Evolutionary conservation across 1,140 invertebrate genomes (phyloP).

Genomic region (Bombus difficillimus): DNA sequence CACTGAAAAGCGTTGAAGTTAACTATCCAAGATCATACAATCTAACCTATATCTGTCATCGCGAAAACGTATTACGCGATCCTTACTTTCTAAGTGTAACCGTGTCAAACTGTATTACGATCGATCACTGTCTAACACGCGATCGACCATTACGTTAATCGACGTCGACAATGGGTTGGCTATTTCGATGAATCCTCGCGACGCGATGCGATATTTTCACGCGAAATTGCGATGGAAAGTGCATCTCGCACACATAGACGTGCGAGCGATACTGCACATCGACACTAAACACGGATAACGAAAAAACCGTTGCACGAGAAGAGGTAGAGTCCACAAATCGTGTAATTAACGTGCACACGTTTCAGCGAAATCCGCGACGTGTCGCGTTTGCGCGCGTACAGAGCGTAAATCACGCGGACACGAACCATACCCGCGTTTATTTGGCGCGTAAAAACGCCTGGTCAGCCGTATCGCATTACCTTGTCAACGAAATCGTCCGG

Average conservation of each 20-base stretch:
- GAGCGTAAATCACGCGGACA: conserved; percentile 30
- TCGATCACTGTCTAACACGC: conserved; percentile 40
- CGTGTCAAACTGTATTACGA: conserved; percentile 22
- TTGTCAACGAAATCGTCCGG: conserved; percentile 35
- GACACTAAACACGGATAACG: background rate
- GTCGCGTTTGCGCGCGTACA: conserved; percentile 14
- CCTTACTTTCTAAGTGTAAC: background rate
- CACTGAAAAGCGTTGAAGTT: background rate
- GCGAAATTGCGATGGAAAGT: background rate
- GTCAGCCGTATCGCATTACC: background rate
- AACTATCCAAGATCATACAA: conserved; percentile 16
- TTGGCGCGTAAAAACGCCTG: conserved; percentile 41
- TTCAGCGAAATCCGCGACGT: background rate
- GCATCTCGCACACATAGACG: background rate
- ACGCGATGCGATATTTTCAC: too few relatives aligned
- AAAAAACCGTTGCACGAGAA: background rate
- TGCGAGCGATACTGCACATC: background rate
- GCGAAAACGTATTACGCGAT: conserved; percentile 13
- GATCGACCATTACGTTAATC: conserved; percentile 49
- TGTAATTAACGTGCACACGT: background rate
- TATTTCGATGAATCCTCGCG: background rate
- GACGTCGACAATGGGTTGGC: background rate
- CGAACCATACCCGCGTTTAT: background rate
- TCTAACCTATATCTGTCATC: conserved; percentile 31
- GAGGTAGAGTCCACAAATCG: background rate